Percentiles rank a stretch among this genome's conserved stretches.
Evolutionary conservation across 2,888 invertebrate genomes (phyloP).

Genomic region (Agonopterix alstromeriana): DNA sequence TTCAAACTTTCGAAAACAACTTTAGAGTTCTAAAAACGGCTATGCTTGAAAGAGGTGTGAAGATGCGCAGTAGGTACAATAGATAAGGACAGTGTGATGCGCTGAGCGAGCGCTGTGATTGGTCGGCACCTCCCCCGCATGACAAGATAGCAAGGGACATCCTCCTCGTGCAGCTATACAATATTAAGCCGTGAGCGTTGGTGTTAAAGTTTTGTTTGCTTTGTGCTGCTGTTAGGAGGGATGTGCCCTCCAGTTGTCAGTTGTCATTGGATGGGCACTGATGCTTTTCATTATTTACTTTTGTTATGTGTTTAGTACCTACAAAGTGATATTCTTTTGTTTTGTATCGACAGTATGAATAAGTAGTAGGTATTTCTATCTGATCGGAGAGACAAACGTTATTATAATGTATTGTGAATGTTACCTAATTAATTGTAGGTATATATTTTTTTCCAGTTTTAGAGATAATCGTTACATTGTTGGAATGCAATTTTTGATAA

Average conservation of each 20-base stretch:
- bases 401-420: too few species aligned
- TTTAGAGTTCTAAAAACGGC: background rate
- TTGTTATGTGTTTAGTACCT: slow-evolving; percentile 28
- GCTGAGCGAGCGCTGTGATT: slow-evolving; percentile 51
- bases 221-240: slow-evolving; percentile 41
- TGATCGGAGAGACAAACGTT: too few species aligned
- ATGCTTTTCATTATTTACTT: slow-evolving; percentile 67
- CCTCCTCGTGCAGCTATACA: slow-evolving; percentile 38
- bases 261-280: slow-evolving; percentile 70
- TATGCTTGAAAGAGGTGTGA: background rate
- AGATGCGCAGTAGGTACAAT: slow-evolving; percentile 61
- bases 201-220: slow-evolving; percentile 29
- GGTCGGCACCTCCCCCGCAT: slow-evolving; percentile 68
- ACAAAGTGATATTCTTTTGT: slow-evolving; percentile 8
- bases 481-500: too few species aligned
- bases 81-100: slow-evolving; percentile 67
- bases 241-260: slow-evolving; percentile 65
- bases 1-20: background rate
- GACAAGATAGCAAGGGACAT: slow-evolving; percentile 74
- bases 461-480: too few species aligned
- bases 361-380: too few species aligned
- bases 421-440: too few species aligned
- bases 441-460: too few species aligned
- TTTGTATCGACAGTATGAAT: too few species aligned
- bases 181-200: slow-evolving; percentile 20